Conservation (phyloP, 2,888 invertebrate species). For the Drosophila paucipuncta region DNA sequence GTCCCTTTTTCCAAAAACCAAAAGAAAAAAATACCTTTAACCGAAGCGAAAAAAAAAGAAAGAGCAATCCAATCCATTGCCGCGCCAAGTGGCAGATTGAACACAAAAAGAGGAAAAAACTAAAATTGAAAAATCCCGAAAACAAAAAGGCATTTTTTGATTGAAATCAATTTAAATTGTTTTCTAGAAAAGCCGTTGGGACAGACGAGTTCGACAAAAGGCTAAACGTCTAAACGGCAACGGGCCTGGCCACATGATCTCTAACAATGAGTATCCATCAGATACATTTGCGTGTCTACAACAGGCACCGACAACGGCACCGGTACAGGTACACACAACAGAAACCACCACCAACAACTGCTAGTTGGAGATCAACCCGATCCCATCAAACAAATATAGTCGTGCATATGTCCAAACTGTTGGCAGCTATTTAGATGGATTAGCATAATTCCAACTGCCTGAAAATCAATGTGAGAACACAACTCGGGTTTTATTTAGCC, state of each 20-base stretch:
- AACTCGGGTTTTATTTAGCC: slow-evolving; percentile 19
- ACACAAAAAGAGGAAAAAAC: slow-evolving; percentile 31
- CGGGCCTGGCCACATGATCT: slow-evolving; percentile 34
- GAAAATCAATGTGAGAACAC: slow-evolving; percentile 74
- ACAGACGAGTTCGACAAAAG: slow-evolving; percentile 60
- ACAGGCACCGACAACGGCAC: slow-evolving; percentile 39
- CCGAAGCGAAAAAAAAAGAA: slow-evolving; percentile 23
- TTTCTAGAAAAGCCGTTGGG: slow-evolving; percentile 78
- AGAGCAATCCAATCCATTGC: slow-evolving; percentile 43
- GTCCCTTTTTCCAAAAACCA: slow-evolving; percentile 73
- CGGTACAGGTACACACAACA: slow-evolving; percentile 19
- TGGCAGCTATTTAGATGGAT: slow-evolving; percentile 80
- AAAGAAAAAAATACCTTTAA: slow-evolving; percentile 30
- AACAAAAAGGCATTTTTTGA: slow-evolving; percentile 79
- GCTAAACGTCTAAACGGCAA: slow-evolving; percentile 45
- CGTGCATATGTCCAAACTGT: slow-evolving; percentile 73
- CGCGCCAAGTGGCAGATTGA: slow-evolving; percentile 49
- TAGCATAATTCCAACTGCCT: slow-evolving; percentile 69
- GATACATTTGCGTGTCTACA: slow-evolving; percentile 55
- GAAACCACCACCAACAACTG: slow-evolving; percentile 9
- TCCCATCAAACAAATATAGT: slow-evolving; percentile 66
- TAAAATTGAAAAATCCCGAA: slow-evolving; percentile 64
- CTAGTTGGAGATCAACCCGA: slow-evolving; percentile 49
- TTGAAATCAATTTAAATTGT: slow-evolving; percentile 83
- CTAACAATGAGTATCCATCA: slow-evolving; percentile 58